Percentiles rank a stretch among this genome's conserved stretches.
phyloP scores from a whole-genome alignment of 1,140 invertebrate species.

The Conopomorpha cramerella region DNA sequence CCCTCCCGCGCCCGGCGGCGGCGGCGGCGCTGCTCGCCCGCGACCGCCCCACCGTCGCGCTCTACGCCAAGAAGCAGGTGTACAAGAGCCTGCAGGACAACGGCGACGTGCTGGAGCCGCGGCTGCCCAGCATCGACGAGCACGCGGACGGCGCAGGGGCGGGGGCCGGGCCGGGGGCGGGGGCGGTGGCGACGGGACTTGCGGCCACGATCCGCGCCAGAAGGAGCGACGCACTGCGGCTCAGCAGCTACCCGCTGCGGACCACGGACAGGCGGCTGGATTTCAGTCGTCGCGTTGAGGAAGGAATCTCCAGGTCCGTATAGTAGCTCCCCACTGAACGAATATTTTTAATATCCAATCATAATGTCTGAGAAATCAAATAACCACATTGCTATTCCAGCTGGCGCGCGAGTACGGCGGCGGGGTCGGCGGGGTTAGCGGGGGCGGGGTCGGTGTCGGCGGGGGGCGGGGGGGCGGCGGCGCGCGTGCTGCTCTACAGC shows the following conservation, averaged over 20 bases:
- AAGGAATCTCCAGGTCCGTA: constrained; percentile 27
- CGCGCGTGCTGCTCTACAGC: constrained; percentile 27
- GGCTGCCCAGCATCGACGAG: constrained; percentile 36
- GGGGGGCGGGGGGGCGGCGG: too few species aligned
- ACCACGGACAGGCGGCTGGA: constrained; percentile 17
- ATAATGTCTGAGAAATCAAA: too few species aligned
- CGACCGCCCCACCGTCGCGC: constrained; percentile 9
- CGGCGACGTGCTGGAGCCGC: constrained; percentile 21
- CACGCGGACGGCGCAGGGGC: too few species aligned
- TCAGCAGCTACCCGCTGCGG: constrained; percentile 20
- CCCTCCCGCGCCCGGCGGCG: neutral
- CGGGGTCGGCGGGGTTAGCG: constrained; percentile 9
- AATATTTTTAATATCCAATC: too few species aligned
- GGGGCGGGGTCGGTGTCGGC: too few species aligned
- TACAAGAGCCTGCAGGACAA: constrained; percentile 29
- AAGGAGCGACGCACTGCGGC: constrained; percentile 14
- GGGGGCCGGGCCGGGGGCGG: too few species aligned
- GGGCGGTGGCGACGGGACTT: too few species aligned
- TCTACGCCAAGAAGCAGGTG: constrained; percentile 16
- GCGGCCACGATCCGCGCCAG: too few species aligned
- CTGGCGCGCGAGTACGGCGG: constrained; percentile 23
- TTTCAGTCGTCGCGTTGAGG: constrained; percentile 27
- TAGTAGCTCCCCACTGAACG: too few species aligned
- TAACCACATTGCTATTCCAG: too few species aligned
- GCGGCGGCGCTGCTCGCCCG: constrained; percentile 1